These are phyloP conservation scores for Acrobeloides nanus DNA, from an alignment of 2,888 invertebrate species.

Conservation along the genomic window DNA sequence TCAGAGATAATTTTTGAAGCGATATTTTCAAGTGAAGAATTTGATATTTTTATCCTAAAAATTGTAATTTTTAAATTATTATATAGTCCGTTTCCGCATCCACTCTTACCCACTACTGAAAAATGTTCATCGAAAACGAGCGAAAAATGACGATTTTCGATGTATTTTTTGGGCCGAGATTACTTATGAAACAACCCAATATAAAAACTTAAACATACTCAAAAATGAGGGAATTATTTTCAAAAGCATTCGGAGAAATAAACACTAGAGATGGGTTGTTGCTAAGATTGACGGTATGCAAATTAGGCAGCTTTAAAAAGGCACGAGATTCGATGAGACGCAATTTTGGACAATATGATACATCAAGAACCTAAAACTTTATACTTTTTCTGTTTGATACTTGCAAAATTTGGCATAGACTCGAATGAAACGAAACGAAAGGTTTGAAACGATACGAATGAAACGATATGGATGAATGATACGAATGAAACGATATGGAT, in stretches of 20 bases:
- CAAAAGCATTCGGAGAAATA: slow-evolving; percentile 30
- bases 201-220: slow-evolving; percentile 17
- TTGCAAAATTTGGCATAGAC: no score
- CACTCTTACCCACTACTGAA: no score
- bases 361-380: slow-evolving; percentile 22
- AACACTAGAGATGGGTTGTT: slow-evolving; percentile 26
- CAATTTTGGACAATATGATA: slow-evolving; percentile 24
- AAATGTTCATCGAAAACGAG: no score
- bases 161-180: no score
- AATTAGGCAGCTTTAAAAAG: slow-evolving; percentile 27
- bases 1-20: slow-evolving; percentile 9
- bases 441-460: no score
- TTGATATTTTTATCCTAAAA: slow-evolving; percentile 23
- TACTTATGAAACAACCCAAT: slow-evolving; percentile 9
- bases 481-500: background rate
- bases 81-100: no score
- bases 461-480: background rate
- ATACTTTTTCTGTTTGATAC: no score
- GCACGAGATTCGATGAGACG: slow-evolving; percentile 26
- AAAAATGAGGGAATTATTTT: slow-evolving; percentile 24
- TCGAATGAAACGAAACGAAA: no score
- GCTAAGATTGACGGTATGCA: slow-evolving; percentile 22
- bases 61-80: no score
- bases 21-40: slow-evolving; percentile 17
- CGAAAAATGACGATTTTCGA: no score